Conservation (phyloP, 2,797 vertebrate genomes). For the Gobionotothen gibberifrons region DNA sequence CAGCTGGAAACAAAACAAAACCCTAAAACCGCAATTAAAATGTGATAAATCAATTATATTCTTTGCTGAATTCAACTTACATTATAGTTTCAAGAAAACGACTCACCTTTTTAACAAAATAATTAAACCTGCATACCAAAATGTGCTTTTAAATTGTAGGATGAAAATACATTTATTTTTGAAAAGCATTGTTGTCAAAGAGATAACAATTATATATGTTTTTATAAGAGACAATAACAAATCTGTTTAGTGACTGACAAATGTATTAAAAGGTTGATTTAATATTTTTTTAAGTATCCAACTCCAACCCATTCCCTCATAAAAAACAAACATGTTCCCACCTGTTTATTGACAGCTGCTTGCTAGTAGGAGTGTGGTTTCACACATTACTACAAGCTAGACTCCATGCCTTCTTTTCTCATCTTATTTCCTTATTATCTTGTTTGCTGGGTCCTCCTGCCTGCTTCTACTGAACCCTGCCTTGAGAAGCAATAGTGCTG, state of each 20-base stretch:
- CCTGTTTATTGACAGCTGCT: conserved; percentile 26
- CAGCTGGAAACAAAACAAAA: neutral
- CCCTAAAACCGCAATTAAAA: neutral
- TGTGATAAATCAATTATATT: neutral
- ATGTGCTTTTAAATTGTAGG: neutral
- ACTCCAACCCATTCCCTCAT: conserved; percentile 8
- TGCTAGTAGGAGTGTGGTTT: conserved; percentile 1
- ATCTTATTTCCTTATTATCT: neutral
- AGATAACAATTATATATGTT: neutral
- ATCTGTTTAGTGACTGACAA: neutral
- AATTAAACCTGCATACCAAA: neutral
- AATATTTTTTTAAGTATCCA: conserved; percentile 11
- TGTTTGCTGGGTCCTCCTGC: neutral
- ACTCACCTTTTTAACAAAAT: neutral
- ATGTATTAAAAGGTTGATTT: conserved; percentile 13
- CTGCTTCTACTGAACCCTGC: neutral
- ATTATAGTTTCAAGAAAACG: neutral
- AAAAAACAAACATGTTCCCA: conserved; percentile 32
- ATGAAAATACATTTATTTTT: neutral
- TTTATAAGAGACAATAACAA: neutral
- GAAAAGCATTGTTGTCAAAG: conserved; percentile 3
- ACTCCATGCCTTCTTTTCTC: conserved; percentile 6
- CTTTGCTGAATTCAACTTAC: neutral
- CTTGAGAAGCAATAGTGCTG: neutral
- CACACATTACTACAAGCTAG: conserved; percentile 26